Evolutionary conservation across 1,140 invertebrate genomes (phyloP), one percentile per base, ranked within the genome.

Genomic region (Drosophila pseudoobscura): DNA sequence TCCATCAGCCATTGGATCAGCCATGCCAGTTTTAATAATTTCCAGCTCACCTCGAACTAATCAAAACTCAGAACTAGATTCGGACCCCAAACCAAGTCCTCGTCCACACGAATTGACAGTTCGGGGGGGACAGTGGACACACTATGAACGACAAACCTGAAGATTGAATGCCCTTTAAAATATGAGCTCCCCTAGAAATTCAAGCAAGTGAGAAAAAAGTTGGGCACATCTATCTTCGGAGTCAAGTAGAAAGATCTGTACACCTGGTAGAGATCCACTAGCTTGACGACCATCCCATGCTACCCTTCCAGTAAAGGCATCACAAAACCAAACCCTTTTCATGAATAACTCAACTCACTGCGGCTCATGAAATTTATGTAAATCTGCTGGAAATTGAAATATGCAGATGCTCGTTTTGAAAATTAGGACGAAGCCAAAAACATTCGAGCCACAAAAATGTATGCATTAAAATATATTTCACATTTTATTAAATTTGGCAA

Each of bases 401-500:
- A 88, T 88, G 83, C 84, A 88, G 83, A 88, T 88, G 78, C 83
- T 77, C 73, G 84, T 64, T 80, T 77, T 53, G 49, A 52, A 75
- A 75, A 75, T 75, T 75, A 75, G 71, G 60, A 65, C 71, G 57
- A 74, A 65, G 71, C 52, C 43, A 47, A 22, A 49, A 26, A 63
- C 47, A 26, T 43, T 74, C 22, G 49, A 43, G 41, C 70, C 54
- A 64, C 66, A 44, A 43, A 74, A 75, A 74, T 75, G 70, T 75
- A 74, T 75, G 70, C 58, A 75, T 75, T 75, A 77, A 87, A 87
- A 84, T 87, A 58, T 80, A 77, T 88, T 82, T 75, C 59, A 59
- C 64, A 73, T 88, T 83, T 89, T 88, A 88, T 88, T 78, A 79
- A 88, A 88, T 88, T 88, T 83, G 68, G 43, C 78, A 78, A 76